Evolutionary conservation across 2,797 vertebrate species (phyloP).

Genomic region (Myotis vivesi): DNA sequence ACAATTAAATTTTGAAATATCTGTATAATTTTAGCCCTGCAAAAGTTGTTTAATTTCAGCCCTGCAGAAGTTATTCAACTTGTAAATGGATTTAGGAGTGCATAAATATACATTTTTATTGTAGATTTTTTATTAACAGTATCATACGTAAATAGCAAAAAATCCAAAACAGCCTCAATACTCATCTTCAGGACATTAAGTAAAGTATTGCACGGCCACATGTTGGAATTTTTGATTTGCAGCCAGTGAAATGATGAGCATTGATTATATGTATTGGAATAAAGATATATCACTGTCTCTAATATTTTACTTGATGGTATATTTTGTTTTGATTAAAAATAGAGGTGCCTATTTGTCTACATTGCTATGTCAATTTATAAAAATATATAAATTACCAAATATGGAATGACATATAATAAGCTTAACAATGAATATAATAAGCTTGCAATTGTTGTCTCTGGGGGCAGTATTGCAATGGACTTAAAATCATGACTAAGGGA

Average conservation of each 20-base stretch:
- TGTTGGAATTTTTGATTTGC: not conserved
- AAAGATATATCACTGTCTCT: not conserved
- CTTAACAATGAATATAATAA: not conserved
- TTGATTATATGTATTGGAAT: not conserved
- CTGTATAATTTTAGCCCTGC: not conserved
- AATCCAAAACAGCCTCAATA: not conserved
- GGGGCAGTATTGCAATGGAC: not conserved
- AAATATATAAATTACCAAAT: not conserved
- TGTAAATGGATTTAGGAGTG: not conserved
- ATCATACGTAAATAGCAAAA: not conserved
- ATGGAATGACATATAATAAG: not conserved
- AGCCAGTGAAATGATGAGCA: not conserved
- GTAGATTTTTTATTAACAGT: not conserved
- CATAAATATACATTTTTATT: not conserved
- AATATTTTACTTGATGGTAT: not conserved
- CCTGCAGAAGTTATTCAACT: not conserved
- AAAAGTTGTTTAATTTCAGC: not conserved
- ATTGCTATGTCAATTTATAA: not conserved
- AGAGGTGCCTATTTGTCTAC: not conserved
- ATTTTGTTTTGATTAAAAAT: not conserved
- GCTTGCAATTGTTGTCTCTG: not conserved
- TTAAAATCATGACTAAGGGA: not conserved
- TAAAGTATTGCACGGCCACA: not conserved
- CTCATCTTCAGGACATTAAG: not conserved
- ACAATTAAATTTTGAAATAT: not conserved